A percentile compares a stretch with the other conserved stretches of the same genome.
Evolutionary conservation across 2,113 vertebrate genomes (phyloP).

Genomic region (Empidonax traillii): DNA sequence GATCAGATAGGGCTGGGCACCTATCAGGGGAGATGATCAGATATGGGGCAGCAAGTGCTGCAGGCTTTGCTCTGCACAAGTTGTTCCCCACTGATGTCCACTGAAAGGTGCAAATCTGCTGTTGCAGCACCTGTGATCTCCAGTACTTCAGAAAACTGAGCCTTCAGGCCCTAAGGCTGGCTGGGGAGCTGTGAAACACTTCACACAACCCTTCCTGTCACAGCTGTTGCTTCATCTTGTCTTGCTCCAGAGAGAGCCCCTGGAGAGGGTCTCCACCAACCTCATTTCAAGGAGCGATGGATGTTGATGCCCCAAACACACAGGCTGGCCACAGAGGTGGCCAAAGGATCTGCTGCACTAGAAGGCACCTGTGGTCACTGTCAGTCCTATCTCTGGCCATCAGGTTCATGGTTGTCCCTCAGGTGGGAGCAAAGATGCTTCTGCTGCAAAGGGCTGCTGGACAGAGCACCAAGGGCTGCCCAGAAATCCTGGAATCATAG

Average conservation of each 20-base stretch:
- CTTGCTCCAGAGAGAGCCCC: not conserved
- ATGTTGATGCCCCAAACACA: not conserved
- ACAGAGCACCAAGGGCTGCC: not conserved
- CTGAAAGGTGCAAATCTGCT: not conserved
- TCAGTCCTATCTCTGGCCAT: not conserved
- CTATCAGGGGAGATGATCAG: not conserved
- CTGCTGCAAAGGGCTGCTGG: not conserved
- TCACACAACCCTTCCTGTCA: fast-evolving
- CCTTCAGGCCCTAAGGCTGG: not conserved
- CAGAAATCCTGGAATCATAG: not conserved
- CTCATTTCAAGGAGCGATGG: not conserved
- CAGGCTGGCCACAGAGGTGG: not conserved
- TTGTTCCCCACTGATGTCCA: not conserved
- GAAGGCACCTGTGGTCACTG: not conserved
- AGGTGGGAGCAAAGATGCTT: not conserved
- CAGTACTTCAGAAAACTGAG: not conserved
- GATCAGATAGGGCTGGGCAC: conserved; percentile 21
- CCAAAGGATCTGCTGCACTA: not conserved
- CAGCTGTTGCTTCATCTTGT: not conserved
- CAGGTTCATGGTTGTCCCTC: not conserved
- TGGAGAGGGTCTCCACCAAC: not conserved
- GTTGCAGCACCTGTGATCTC: not conserved
- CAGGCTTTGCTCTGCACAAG: not conserved
- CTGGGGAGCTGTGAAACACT: not conserved
- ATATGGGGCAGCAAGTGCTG: not conserved